Base-by-base conservation (phyloP, 2,888 invertebrate genomes). In the Zaprionus bogoriensis region DNA sequence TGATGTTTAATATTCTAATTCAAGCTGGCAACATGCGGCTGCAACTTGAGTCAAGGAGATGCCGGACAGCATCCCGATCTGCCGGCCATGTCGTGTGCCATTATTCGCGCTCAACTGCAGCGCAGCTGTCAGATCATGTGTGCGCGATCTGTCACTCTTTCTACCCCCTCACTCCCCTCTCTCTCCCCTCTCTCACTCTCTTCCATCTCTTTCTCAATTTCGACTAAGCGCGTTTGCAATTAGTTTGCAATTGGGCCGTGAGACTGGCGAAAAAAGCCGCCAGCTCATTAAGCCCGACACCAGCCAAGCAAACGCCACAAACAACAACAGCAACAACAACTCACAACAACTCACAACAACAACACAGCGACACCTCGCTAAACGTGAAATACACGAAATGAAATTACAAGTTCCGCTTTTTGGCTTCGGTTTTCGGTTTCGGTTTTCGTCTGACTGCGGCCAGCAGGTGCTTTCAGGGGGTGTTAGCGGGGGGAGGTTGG, bases 241-340 rank as follows among this genome's bases (percentile, higher is more conserved):
- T 87, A 74, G 74, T 71, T 73, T 84, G 74, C 87, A 84, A 81
- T 77, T 87, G 87, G 85, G 81, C 87, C 87, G 84, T 86, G 87
- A 66, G 80, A 80, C 86, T 81, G 59, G 72, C 68, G 46, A 71
- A 53, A 68, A 71, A 61, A 60, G 66, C 71, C 71, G 71, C 63
- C 62, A 75, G 78, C 82, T 81, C 87, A 87, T 87, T 81, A 87
- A 81, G 61, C 64, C 38, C 63, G 54, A 38, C 41, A 53, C 53
- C 47, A 44, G 28, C 41, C 9, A 12, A 39, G 22, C 27, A 44
- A 45, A 45, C 32, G 36, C 62, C 50, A 45, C 50, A 59, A 64
- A 46, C 63, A 44, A 30, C 62, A 54, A 19, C 53, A 64, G 12
- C 22, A 30, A 45, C 54, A 51, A 55, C 42, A 44, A 32, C 30